Percentiles rank a stretch among this genome's conserved stretches.
Evolutionary conservation across 2,797 vertebrate genomes (phyloP).

Genomic region (Tenualosa ilisha): DNA sequence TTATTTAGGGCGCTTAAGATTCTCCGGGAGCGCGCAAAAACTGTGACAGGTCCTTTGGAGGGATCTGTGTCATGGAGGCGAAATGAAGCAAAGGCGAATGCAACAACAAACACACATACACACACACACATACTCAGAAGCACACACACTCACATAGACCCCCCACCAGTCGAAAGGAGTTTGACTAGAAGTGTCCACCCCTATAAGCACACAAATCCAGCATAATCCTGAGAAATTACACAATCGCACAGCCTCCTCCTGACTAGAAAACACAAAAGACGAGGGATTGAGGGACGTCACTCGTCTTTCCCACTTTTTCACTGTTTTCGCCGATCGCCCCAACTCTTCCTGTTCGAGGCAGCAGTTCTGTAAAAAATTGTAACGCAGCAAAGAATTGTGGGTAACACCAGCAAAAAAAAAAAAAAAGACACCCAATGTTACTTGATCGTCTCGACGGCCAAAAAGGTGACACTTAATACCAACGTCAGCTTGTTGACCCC

Average conservation of each 20-base stretch:
- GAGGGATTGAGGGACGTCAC: slow-evolving; percentile 1
- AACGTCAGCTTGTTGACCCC: slow-evolving; percentile 56
- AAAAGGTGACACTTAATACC: slow-evolving; percentile 57
- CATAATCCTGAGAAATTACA: slow-evolving; percentile 50
- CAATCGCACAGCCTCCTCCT: slow-evolving; percentile 41
- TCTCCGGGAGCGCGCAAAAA: not conserved
- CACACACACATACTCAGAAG: slow-evolving; percentile 20
- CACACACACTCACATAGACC: slow-evolving; percentile 14
- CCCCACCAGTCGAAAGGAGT: slow-evolving; percentile 16
- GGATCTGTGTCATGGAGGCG: not conserved
- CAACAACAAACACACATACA: slow-evolving; percentile 13
- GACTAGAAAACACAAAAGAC: slow-evolving; percentile 17
- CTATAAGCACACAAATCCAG: slow-evolving; percentile 63
- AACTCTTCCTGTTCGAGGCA: not conserved
- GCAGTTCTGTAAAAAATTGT: not conserved
- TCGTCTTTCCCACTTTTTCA: slow-evolving; percentile 22
- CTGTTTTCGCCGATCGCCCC: slow-evolving; percentile 5
- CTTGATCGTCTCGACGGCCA: slow-evolving; percentile 46
- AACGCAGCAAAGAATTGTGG: slow-evolving; percentile 31
- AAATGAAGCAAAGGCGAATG: slow-evolving; percentile 3
- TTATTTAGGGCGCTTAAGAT: slow-evolving; percentile 1
- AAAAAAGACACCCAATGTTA: slow-evolving; percentile 30
- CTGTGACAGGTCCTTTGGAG: slow-evolving; percentile 15
- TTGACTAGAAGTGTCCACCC: slow-evolving; percentile 35
- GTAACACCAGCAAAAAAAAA: not conserved